Conservation (phyloP, 1,140 invertebrate genomes). For the Venturia canescens region DNA sequence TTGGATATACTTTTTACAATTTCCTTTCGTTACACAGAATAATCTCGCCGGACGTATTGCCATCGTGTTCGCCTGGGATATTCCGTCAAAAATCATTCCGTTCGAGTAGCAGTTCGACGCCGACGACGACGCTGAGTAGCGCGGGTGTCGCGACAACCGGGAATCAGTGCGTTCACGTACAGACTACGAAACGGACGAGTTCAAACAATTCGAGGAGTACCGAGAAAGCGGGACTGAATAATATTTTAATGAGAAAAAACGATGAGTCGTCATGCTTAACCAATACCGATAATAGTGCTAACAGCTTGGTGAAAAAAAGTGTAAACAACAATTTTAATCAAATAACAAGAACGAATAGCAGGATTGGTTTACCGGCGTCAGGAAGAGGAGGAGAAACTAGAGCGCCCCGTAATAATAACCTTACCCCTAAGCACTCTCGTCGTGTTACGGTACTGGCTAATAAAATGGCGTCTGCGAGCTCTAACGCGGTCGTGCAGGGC, state of each 20-base stretch:
- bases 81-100: slow-evolving; percentile 81
- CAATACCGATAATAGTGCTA: background rate
- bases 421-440: slow-evolving; percentile 65
- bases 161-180: slow-evolving; percentile 35
- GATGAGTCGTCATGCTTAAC: background rate
- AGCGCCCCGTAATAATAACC: slow-evolving; percentile 56
- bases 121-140: slow-evolving; percentile 50
- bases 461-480: slow-evolving; percentile 84
- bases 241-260: background rate
- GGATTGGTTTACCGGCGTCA: slow-evolving; percentile 43
- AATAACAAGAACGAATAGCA: slow-evolving; percentile 29
- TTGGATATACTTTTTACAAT: slow-evolving; percentile 34
- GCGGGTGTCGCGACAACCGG: slow-evolving; percentile 56
- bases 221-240: slow-evolving; percentile 13
- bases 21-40: slow-evolving; percentile 73
- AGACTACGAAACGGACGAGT: slow-evolving; percentile 47
- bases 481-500: slow-evolving; percentile 78
- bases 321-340: slow-evolving; percentile 34
- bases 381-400: slow-evolving; percentile 38
- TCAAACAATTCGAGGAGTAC: slow-evolving; percentile 40
- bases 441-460: slow-evolving; percentile 81
- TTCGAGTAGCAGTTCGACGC: slow-evolving; percentile 43
- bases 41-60: slow-evolving; percentile 80
- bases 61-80: slow-evolving; percentile 81
- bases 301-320: background rate